phyloP scores from a whole-genome alignment of 1,140 invertebrate genomes.

The Stegodyphus mimosarum region DNA sequence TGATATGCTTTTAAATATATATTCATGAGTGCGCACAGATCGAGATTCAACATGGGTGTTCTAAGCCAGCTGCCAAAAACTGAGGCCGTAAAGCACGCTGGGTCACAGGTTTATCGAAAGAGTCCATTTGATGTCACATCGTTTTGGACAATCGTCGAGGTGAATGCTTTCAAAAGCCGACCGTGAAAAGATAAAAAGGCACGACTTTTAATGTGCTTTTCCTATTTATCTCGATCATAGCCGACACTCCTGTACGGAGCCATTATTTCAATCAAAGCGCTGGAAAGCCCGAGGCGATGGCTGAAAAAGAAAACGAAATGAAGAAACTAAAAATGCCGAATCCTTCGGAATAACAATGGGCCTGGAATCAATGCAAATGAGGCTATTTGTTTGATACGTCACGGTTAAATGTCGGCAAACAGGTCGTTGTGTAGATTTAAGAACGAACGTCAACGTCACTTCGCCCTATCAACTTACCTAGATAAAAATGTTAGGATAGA shows the following conservation, averaged over 20 bases:
- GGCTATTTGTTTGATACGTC: constrained; percentile 43
- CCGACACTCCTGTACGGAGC: neutral
- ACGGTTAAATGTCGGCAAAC: constrained; percentile 50
- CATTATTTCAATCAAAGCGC: constrained; percentile 41
- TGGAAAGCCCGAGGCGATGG: neutral
- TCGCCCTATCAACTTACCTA: constrained; percentile 34
- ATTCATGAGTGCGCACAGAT: no score
- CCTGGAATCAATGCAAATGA: constrained; percentile 29
- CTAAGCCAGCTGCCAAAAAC: neutral
- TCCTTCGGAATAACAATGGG: constrained; percentile 45
- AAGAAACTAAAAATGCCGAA: neutral
- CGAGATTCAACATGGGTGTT: no score
- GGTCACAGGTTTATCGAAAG: neutral
- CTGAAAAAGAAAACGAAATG: neutral
- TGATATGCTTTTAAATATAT: no score
- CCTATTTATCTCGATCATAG: neutral
- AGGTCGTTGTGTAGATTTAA: constrained; percentile 53
- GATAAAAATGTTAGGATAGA: neutral
- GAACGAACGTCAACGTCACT: constrained; percentile 25
- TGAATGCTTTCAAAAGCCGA: neutral
- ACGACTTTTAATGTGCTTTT: neutral
- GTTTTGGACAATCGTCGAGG: neutral
- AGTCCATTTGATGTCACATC: neutral
- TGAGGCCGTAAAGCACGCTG: neutral
- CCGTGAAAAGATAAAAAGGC: neutral